Conservation (phyloP, 2,888 invertebrate species). For the Acrocyrtus sp. region DNA sequence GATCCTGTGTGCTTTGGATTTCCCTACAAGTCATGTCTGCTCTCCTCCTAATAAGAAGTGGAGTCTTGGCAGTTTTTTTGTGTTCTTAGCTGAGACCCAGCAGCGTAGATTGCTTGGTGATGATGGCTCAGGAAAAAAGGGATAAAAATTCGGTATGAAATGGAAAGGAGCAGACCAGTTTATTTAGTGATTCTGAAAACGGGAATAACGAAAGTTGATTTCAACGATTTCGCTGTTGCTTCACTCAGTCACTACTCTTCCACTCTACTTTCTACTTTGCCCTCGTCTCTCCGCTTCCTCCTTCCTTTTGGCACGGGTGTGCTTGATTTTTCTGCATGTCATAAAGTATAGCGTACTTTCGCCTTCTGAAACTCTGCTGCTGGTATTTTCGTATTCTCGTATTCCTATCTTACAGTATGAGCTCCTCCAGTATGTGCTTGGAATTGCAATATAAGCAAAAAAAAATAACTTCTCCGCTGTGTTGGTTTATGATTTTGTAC, state of each 20-base stretch:
- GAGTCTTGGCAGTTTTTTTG: too few species aligned
- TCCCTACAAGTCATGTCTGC: neutral
- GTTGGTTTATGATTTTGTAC: constrained; percentile 24
- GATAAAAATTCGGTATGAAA: neutral
- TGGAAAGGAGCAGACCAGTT: neutral
- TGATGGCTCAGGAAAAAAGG: too few species aligned
- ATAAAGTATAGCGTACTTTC: constrained; percentile 8
- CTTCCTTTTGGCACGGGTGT: neutral
- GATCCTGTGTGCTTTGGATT: neutral
- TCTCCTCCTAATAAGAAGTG: constrained; percentile 3
- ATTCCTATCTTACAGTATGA: constrained; percentile 29
- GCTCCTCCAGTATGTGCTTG: constrained; percentile 32
- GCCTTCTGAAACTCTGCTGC: neutral
- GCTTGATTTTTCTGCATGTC: constrained; percentile 16
- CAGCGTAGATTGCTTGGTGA: neutral
- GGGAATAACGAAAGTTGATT: neutral
- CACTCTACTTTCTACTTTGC: neutral
- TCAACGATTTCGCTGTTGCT: neutral
- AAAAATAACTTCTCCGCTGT: constrained; percentile 22
- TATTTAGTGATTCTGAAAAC: neutral
- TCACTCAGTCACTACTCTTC: neutral
- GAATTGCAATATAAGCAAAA: constrained; percentile 36
- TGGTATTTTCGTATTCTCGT: neutral
- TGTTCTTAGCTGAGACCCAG: too few species aligned
- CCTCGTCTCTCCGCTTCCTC: neutral